phyloP scores from a whole-genome alignment of 1,140 invertebrate genomes.

The Leptinotarsa texana region DNA sequence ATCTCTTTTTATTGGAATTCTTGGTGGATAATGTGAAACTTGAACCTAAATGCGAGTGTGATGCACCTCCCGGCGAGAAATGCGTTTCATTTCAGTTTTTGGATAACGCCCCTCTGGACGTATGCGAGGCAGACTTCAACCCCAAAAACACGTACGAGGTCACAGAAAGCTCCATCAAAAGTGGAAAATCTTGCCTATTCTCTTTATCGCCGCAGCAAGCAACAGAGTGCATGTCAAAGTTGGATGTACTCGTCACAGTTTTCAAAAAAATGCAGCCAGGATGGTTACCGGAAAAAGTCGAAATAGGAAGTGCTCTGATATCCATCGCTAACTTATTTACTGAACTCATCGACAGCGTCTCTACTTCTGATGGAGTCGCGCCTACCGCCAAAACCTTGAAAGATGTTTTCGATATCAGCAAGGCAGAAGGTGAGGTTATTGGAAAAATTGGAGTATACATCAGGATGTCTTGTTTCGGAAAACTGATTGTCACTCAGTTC shows the following conservation, averaged over 20 bases:
- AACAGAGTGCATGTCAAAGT: conserved; percentile 49
- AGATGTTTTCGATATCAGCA: conserved; percentile 61
- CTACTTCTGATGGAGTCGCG: conserved; percentile 31
- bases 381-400: conserved; percentile 59
- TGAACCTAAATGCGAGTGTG: conserved; percentile 43
- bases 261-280: conserved; percentile 49
- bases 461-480: conserved; percentile 67
- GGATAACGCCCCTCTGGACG: conserved; percentile 58
- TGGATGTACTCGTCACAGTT: conserved; percentile 56
- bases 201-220: conserved; percentile 54
- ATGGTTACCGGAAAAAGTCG: conserved; percentile 48
- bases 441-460: conserved; percentile 62
- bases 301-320: conserved; percentile 48
- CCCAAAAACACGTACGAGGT: conserved; percentile 42
- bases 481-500: conserved; percentile 68
- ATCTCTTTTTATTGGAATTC: conserved; percentile 62
- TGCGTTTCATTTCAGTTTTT: conserved; percentile 60
- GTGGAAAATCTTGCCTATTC: conserved; percentile 62
- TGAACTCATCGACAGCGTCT: conserved; percentile 46
- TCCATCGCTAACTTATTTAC: conserved; percentile 49
- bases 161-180: conserved; percentile 52
- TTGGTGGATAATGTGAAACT: conserved; percentile 61
- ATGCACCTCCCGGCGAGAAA: conserved; percentile 47
- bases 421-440: conserved; percentile 56
- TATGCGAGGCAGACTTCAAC: conserved; percentile 61